Evolutionary conservation across 2,888 invertebrate species (phyloP).

Genomic region (Molorchus minor): DNA sequence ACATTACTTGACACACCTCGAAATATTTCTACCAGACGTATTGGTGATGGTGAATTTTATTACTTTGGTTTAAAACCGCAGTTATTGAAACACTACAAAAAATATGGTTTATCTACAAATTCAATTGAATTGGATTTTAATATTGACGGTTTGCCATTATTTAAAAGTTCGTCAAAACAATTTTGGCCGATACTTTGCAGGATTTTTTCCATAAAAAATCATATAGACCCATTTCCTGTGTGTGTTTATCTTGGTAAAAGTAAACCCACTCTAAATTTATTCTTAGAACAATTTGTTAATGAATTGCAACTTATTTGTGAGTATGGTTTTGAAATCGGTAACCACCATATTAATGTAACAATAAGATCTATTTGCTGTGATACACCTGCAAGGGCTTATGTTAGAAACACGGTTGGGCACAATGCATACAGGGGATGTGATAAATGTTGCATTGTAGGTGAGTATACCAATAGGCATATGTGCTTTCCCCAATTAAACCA

Average conservation of each 20-base stretch:
- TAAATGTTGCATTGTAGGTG: constrained; percentile 37
- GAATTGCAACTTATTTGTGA: constrained; percentile 24
- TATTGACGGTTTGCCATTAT: constrained; percentile 32
- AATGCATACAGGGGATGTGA: constrained; percentile 43
- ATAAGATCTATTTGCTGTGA: constrained; percentile 38
- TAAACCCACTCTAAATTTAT: constrained; percentile 38
- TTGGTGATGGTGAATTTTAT: too few species aligned
- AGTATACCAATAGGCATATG: constrained; percentile 34
- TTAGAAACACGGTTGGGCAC: constrained; percentile 36
- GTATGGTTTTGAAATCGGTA: constrained; percentile 24
- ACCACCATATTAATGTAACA: constrained; percentile 18
- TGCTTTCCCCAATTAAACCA: constrained; percentile 31
- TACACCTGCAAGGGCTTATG: constrained; percentile 34
- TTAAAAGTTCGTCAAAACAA: constrained; percentile 26
- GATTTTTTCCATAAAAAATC: background rate
- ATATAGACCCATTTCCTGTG: too few species aligned
- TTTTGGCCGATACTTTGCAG: constrained; percentile 27
- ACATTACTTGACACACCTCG: constrained; percentile 30
- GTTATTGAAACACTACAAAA: background rate
- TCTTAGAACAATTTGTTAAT: constrained; percentile 30
- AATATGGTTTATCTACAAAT: too few species aligned
- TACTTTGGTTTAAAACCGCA: too few species aligned
- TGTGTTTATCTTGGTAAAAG: constrained; percentile 32
- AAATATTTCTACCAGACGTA: background rate
- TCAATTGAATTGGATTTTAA: constrained; percentile 24